Base-by-base conservation (phyloP, 2,888 invertebrate species). In the Melanostoma mellinum region DNA sequence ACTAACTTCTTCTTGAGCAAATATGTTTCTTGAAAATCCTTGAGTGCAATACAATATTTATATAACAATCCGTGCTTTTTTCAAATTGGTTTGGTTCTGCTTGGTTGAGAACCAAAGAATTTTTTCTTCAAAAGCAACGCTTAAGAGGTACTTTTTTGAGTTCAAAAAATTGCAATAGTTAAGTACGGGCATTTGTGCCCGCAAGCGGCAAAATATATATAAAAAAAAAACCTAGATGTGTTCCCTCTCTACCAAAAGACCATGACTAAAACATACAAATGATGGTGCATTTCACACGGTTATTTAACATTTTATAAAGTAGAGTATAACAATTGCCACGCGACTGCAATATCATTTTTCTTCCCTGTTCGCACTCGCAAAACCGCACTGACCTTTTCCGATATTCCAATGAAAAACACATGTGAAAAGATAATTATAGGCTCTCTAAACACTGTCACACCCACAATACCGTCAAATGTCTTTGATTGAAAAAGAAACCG, bases 201-300 rank as follows among this genome's bases (percentile, higher is more conserved):
- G 20, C 20, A 20, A 20, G 20, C 20, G 20, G 20, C 20, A 20
- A 20, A 20, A 20, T 20, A 20, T 20, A 20, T n/a, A n/a, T n/a
- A n/a, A n/a, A 20, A 20, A 20, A 1, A 20, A 20, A 20, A 1
- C 20, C 20, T 20, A 20, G 20, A 20, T 20, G 20, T 20, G 20
- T 20, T 20, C 20, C 20, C 20, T 1, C 20, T 20, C 20, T 20
- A 8, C 6, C 3, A 5, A 20, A 52, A 55, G 68, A 87, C 81
- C 90, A 89, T 88, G 87, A 88, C 89, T 90, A 90, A 90, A 89
- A 86, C 87, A 88, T 88, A 90, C 88, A 90, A 90, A 90, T 90
- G 90, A 89, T 86, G 63, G 48, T 71, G 61, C 85, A 88, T 89
- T 88, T 89, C 89, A 88, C 88, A 88, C 87, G 84, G 84, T 79